A percentile compares a stretch with the other conserved stretches of the same genome.
phyloP scores from a whole-genome alignment of 2,113 vertebrate species.

The Myanophis thanlyinensis region DNA sequence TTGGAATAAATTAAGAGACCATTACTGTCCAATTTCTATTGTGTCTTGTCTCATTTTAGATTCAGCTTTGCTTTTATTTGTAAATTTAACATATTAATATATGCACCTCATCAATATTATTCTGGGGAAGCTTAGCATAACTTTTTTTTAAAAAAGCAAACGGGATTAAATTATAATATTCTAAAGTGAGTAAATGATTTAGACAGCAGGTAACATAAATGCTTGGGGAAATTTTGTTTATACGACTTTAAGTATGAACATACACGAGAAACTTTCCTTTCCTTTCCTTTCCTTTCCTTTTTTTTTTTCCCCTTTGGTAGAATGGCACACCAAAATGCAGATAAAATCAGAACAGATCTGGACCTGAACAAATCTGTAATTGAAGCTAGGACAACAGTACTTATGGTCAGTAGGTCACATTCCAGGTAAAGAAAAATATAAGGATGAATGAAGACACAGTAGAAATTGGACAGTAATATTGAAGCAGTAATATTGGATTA shows the following conservation, averaged over 20 bases:
- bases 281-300: too few relatives aligned
- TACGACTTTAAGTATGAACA: too few relatives aligned
- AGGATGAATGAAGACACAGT: not conserved
- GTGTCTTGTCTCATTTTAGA: not conserved
- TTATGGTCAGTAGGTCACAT: not conserved
- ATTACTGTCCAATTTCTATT: not conserved
- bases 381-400: not conserved
- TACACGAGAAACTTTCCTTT: too few relatives aligned
- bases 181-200: not conserved
- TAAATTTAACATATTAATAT: constrained; percentile 13
- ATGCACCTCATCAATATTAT: not conserved
- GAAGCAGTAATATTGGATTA: too few relatives aligned
- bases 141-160: not conserved
- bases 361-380: not conserved
- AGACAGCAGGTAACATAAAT: not conserved
- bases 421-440: not conserved
- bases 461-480: too few relatives aligned
- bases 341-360: constrained; percentile 3
- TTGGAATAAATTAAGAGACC: not conserved
- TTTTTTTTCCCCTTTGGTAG: too few relatives aligned
- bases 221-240: too few relatives aligned
- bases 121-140: not conserved
- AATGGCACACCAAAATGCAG: too few relatives aligned
- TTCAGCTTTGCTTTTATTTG: not conserved
- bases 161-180: not conserved